Percentiles rank a stretch among this genome's conserved stretches.
phyloP scores from a whole-genome alignment of 2,797 vertebrate genomes.

The Prunella strophiata region DNA sequence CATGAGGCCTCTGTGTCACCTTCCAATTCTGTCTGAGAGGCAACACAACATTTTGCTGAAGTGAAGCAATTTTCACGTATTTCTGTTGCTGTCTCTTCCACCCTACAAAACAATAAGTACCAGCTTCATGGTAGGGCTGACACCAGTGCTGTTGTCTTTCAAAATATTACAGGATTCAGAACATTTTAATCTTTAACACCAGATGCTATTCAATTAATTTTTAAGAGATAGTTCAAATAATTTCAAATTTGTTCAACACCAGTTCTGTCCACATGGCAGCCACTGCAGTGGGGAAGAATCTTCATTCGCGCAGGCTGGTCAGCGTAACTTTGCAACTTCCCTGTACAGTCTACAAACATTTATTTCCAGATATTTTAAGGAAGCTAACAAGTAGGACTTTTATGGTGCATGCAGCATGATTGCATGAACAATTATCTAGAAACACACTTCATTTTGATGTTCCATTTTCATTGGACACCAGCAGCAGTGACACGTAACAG shows the following conservation, averaged over 20 bases:
- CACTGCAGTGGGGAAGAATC: background rate
- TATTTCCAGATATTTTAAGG: constrained; percentile 41
- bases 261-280: background rate
- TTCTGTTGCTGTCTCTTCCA: background rate
- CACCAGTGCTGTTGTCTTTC: background rate
- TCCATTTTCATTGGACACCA: background rate
- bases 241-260: background rate
- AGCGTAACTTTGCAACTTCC: background rate
- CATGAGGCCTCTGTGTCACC: background rate
- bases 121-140: background rate
- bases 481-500: background rate
- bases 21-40: background rate
- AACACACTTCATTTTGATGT: background rate
- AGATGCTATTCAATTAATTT: background rate
- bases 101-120: background rate
- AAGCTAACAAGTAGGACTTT: constrained; percentile 21
- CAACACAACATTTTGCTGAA: background rate
- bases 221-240: background rate
- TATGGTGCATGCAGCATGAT: background rate
- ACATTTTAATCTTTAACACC: background rate
- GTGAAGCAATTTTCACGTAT: background rate
- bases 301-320: background rate
- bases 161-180: background rate
- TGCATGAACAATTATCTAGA: constrained; percentile 22
- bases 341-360: background rate